Evolutionary conservation across 2,113 vertebrate species (phyloP), one percentile per base, ranked within the genome.

Genomic region (Myotis brandtii): DNA sequence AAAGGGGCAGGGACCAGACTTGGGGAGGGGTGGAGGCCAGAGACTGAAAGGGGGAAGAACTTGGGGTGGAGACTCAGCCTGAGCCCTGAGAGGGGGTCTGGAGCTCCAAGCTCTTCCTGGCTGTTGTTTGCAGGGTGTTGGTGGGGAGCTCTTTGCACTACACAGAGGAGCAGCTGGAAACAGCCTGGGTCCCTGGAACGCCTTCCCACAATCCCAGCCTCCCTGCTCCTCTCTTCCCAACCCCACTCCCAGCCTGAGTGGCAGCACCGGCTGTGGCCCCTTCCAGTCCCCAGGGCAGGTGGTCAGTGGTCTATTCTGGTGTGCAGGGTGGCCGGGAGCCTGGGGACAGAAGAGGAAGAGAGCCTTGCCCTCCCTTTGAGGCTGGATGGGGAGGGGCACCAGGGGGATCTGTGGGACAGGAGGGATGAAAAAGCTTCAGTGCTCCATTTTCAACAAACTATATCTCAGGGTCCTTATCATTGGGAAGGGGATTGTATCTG

Each of bases 291-390:
- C 50, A 43, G 77, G 76, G 86, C 72, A 84, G 76, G 64, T 20
- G 16, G 89, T 66, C 72, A 86, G 62, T 46, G 72, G 77, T 86
- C 95, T 96, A 90, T 97, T 97, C 92, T 85, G n/a, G 97, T 81
- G 17, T 32, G 73, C n/a, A 34, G 73, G 18, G 64, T 66, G 18
- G 52, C 23, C 56, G 10, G 64, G 62, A 69, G 14, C 23, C 54
- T 25, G 46, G 18, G 43, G 34, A 56, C 88, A 59, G 54, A 9
- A 3, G 37, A 34, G 50, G 86, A 37, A 54, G 54, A 7, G 40
- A 18, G 75, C 34, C 9, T 54, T 56, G 62, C 54, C 27, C 5
- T 48, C 34, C 34, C 62, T 83, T 21, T 46, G 21, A 62, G 69
- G 40, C 37, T 17, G 11, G 62, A 48, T 59, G 11, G n/a, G 50